phyloP scores from a whole-genome alignment of 2,113 vertebrate species.

The Barnardius zonarius region DNA sequence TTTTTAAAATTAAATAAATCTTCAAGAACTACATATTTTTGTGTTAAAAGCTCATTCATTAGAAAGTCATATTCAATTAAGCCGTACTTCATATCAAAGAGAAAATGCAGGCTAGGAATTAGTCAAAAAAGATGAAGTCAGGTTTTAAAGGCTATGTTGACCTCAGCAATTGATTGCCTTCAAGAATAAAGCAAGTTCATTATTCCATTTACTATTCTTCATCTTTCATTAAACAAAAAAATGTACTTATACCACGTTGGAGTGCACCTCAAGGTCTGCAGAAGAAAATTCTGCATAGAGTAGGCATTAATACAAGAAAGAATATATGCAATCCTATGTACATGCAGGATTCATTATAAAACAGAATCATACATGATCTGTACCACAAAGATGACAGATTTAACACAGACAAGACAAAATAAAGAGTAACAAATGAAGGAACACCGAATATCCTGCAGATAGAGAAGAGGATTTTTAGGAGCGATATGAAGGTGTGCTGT shows the following conservation, averaged over 20 bases:
- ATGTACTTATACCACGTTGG: rapidly evolving
- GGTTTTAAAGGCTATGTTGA: not conserved
- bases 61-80: not conserved
- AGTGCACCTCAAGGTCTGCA: not conserved
- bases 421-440: not conserved
- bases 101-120: slow-evolving; percentile 1
- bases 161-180: not conserved
- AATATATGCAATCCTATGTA: not conserved
- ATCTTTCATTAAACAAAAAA: not conserved
- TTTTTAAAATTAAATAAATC: slow-evolving; percentile 23
- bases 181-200: not conserved
- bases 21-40: not conserved
- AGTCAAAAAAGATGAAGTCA: not conserved
- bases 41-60: slow-evolving; percentile 22
- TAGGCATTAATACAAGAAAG: not conserved
- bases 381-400: not conserved
- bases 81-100: not conserved
- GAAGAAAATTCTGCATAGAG: not conserved
- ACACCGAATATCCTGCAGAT: not conserved
- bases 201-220: not conserved
- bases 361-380: not conserved
- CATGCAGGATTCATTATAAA: not conserved
- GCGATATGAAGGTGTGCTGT: not conserved
- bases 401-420: not conserved
- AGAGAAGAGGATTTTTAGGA: not conserved